A percentile compares a stretch with the other conserved stretches of the same genome.
Conservation (phyloP, 2,888 invertebrate species). For the Netelia fuscicornis region DNA sequence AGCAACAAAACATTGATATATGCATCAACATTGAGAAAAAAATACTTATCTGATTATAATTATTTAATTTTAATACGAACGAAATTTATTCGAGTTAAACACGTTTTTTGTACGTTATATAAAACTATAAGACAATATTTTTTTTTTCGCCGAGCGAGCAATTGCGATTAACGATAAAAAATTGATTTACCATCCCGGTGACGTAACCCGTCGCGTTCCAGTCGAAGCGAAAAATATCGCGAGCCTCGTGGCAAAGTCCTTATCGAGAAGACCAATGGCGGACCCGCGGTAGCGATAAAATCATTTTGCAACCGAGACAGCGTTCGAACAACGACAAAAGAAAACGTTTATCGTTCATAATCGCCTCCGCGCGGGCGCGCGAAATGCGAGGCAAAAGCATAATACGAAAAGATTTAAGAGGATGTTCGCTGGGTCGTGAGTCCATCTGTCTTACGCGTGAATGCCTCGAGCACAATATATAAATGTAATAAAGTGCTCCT, state of each 20-base stretch:
- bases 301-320: slow-evolving; percentile 33
- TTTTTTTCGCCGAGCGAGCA: not conserved
- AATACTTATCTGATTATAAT: not conserved
- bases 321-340: slow-evolving; percentile 33
- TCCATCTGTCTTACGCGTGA: slow-evolving; percentile 64
- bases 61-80: not conserved
- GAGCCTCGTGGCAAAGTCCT: slow-evolving; percentile 13
- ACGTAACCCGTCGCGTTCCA: not conserved
- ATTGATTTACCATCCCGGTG: not conserved
- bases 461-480: slow-evolving; percentile 54
- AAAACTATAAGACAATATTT: too few relatives aligned
- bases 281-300: slow-evolving; percentile 33
- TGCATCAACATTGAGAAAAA: not conserved
- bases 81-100: not conserved
- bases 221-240: not conserved
- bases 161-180: not conserved
- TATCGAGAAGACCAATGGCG: slow-evolving; percentile 25
- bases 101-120: not conserved
- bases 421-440: slow-evolving; percentile 52
- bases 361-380: slow-evolving; percentile 1
- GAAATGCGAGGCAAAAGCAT: slow-evolving; percentile 19
- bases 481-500: slow-evolving; percentile 65
- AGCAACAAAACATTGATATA: not conserved
- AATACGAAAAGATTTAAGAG: slow-evolving; percentile 62
- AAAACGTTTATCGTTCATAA: slow-evolving; percentile 27